These are phyloP conservation scores for Rattus norvegicus DNA, from an alignment of 2,113 vertebrate genomes.

Conservation along the genomic window GRCr8 NC_086020.1:125570501-125571000, in stretches of 20 bases:
- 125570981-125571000: slow-evolving; percentile 30
- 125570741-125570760: not conserved
- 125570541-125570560: not conserved
- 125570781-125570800: not conserved
- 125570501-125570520: slow-evolving; percentile 2
- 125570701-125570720: not conserved
- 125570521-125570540: not conserved
- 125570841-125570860: not conserved
- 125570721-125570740: not conserved
- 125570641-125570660: not conserved
- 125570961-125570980: not conserved
- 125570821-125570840: not conserved
- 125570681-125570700: slow-evolving; percentile 10
- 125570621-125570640: not conserved
- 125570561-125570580: not conserved
- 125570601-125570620: not conserved
- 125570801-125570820: not conserved
- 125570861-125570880: not conserved
- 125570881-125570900: not conserved
- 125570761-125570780: not conserved
- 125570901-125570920: not conserved
- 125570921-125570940: not conserved
- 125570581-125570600: not conserved
- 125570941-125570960: not conserved
- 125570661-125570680: not conserved